phyloP scores from a whole-genome alignment of 2,113 vertebrate species.

The Vimba vimba region DNA sequence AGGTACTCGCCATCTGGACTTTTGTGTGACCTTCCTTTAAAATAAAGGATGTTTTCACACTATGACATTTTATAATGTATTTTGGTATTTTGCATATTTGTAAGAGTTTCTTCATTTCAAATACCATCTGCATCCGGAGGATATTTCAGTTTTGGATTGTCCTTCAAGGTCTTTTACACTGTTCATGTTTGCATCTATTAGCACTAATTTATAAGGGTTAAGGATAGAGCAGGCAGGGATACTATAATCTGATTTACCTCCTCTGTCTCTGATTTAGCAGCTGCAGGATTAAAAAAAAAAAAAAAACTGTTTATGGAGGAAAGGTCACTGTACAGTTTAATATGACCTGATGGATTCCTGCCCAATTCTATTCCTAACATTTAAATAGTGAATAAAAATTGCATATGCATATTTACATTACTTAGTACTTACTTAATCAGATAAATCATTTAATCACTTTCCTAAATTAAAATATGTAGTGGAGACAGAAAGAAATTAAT shows the following conservation, averaged over 20 bases:
- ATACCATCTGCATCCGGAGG: background rate
- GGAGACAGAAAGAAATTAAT: background rate
- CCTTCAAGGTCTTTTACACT: background rate
- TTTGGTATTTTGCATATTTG: background rate
- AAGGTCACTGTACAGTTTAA: conserved; percentile 36
- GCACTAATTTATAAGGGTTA: background rate
- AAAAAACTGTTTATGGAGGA: conserved; percentile 12
- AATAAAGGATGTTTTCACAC: background rate
- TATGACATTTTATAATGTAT: conserved; percentile 10
- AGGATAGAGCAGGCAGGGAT: background rate
- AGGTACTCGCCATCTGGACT: conserved; percentile 72
- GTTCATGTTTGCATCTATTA: background rate
- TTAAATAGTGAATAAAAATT: background rate
- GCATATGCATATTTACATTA: background rate
- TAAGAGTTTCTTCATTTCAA: background rate
- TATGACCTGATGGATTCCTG: background rate
- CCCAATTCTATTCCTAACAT: background rate
- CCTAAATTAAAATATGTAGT: background rate
- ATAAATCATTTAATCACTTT: background rate
- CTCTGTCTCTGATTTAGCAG: conserved; percentile 57
- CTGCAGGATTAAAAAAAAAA: conserved; percentile 41
- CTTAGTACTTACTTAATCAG: background rate
- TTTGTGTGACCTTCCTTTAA: conserved; percentile 3
- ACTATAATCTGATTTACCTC: background rate
- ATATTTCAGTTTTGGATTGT: background rate